These are phyloP conservation scores for Cervus canadensis DNA, from an alignment of 2,113 vertebrate genomes.

Conservation along the genomic window DNA sequence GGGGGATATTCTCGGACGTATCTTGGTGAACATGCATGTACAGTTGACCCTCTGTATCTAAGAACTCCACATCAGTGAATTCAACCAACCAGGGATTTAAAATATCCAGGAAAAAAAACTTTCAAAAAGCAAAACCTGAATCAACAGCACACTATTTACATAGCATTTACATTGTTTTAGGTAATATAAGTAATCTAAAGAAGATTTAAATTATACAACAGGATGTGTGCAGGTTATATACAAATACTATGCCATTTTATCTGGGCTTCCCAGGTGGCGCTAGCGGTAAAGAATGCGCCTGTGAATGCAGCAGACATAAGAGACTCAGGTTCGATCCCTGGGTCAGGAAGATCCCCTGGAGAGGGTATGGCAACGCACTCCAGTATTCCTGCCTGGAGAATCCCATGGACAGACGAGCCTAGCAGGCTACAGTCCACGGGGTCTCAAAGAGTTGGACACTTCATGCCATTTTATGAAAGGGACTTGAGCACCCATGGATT, in stretches of 20 bases:
- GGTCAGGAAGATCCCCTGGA: background rate
- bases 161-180: background rate
- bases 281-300: background rate
- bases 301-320: rapidly evolving
- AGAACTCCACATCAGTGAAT: background rate
- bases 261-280: background rate
- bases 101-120: background rate
- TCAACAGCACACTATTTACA: background rate
- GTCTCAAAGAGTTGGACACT: background rate
- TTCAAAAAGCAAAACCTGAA: background rate
- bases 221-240: background rate
- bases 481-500: background rate
- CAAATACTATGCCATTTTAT: background rate
- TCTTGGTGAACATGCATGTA: background rate
- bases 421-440: background rate
- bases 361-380: background rate
- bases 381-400: background rate
- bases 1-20: background rate
- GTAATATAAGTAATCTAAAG: background rate
- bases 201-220: background rate
- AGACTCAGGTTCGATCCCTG: background rate
- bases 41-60: background rate
- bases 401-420: background rate
- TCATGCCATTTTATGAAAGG: background rate
- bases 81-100: background rate